Evolutionary conservation across 2,113 vertebrate genomes (phyloP).

Genomic region (Colossoma macropomum): DNA sequence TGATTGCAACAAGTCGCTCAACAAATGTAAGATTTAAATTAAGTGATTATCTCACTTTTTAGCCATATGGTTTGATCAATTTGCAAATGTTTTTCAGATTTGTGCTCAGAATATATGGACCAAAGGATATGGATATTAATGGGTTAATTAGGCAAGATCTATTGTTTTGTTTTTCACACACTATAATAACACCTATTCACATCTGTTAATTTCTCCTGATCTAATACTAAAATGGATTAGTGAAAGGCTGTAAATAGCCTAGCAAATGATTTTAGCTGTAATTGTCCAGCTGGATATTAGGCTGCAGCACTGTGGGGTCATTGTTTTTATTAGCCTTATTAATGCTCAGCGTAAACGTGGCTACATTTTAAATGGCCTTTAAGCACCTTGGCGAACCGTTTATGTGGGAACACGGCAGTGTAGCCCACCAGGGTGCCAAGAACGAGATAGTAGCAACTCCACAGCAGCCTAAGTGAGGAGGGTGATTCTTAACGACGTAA

Average conservation of each 20-base stretch:
- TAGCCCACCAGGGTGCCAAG: too few species aligned
- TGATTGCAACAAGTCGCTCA: neutral
- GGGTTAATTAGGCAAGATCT: neutral
- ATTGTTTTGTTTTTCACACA: neutral
- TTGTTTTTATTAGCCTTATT: neutral
- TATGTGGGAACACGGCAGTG: neutral
- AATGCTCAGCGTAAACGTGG: neutral
- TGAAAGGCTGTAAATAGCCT: neutral
- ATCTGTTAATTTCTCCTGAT: neutral
- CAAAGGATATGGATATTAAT: neutral
- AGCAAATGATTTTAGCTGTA: neutral
- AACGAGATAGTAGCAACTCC: too few species aligned
- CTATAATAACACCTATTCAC: neutral
- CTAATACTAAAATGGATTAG: neutral
- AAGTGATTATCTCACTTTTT: neutral
- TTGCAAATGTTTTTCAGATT: neutral
- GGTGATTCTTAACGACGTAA: neutral
- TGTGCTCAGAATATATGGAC: neutral
- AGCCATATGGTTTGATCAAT: neutral
- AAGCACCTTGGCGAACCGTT: neutral
- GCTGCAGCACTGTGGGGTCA: neutral
- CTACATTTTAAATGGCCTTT: conserved; percentile 6
- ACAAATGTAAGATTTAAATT: too few species aligned
- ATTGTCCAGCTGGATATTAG: neutral
- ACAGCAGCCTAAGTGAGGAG: too few species aligned